Percentiles rank a stretch among this genome's conserved stretches.
phyloP scores from a whole-genome alignment of 2,113 vertebrate genomes.

The Ariopsis seemanni region DNA sequence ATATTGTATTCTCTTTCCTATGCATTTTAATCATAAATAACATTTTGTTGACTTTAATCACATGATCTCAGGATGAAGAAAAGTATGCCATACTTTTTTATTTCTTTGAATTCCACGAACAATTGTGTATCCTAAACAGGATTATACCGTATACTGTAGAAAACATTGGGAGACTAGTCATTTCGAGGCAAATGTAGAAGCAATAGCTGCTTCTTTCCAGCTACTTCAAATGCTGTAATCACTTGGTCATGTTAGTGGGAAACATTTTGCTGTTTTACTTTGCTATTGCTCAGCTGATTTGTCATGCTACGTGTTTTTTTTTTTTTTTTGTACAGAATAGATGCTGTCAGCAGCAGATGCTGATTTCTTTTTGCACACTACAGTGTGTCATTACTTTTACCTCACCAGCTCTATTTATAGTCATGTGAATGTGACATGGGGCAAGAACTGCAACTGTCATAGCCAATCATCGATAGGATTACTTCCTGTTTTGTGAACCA shows the following conservation, averaged over 20 bases:
- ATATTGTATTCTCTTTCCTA: constrained; percentile 16
- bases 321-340: background rate
- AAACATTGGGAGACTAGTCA: constrained; percentile 18
- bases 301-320: background rate
- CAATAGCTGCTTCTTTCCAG: background rate
- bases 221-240: background rate
- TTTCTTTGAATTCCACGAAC: constrained; percentile 15
- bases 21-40: constrained; percentile 4
- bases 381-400: constrained; percentile 33
- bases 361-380: constrained; percentile 23
- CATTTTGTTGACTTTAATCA: constrained; percentile 3
- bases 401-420: constrained; percentile 34
- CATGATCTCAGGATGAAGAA: constrained; percentile 47
- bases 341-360: background rate
- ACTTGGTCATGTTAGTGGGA: background rate
- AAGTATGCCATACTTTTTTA: constrained; percentile 21
- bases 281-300: background rate
- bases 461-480: constrained; percentile 3
- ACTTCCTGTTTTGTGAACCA: constrained; percentile 26
- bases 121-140: background rate
- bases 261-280: background rate
- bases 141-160: background rate
- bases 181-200: constrained; percentile 6
- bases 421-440: constrained; percentile 9
- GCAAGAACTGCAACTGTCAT: constrained; percentile 13